Percentiles rank a stretch among this genome's conserved stretches.
These are phyloP conservation scores for Umimayanthus chanpuru DNA, from an alignment of 92 coral and sea anemone species.

Conservation along the genomic window DNA sequence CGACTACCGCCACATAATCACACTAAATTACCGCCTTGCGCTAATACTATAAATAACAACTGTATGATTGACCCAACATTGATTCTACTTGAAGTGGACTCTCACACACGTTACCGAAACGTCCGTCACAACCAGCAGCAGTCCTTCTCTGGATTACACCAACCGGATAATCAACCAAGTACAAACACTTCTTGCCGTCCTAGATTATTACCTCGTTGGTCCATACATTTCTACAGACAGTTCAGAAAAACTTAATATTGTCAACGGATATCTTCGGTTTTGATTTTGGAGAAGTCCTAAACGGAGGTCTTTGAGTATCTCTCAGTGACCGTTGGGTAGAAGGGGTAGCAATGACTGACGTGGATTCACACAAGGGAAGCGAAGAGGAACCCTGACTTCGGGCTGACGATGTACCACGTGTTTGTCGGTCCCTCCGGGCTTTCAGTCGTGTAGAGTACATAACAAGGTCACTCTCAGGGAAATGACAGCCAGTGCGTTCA, in stretches of 20 bases:
- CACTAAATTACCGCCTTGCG: no score
- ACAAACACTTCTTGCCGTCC: no score
- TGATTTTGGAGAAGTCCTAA: not conserved
- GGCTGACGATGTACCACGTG: not conserved
- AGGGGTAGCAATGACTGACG: not conserved
- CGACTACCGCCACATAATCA: no score
- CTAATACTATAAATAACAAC: no score
- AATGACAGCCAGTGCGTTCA: not conserved
- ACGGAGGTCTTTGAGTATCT: not conserved
- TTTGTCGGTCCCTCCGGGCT: slow-evolving; percentile 6
- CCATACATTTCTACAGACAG: not conserved
- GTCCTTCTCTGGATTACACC: no score
- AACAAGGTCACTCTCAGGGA: not conserved
- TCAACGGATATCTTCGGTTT: slow-evolving; percentile 14
- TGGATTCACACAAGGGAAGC: not conserved
- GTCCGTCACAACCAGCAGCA: no score
- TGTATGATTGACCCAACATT: no score
- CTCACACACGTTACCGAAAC: no score
- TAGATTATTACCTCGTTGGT: no score
- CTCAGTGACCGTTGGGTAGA: not conserved
- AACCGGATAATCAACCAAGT: no score
- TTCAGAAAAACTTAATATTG: slow-evolving; percentile 6
- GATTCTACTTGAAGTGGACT: no score
- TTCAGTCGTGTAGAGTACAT: slow-evolving; percentile 29
- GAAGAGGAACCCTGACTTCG: not conserved